These are phyloP conservation scores for Flexamia atlantica DNA, from an alignment of 2,888 invertebrate species.

Conservation along the genomic window DNA sequence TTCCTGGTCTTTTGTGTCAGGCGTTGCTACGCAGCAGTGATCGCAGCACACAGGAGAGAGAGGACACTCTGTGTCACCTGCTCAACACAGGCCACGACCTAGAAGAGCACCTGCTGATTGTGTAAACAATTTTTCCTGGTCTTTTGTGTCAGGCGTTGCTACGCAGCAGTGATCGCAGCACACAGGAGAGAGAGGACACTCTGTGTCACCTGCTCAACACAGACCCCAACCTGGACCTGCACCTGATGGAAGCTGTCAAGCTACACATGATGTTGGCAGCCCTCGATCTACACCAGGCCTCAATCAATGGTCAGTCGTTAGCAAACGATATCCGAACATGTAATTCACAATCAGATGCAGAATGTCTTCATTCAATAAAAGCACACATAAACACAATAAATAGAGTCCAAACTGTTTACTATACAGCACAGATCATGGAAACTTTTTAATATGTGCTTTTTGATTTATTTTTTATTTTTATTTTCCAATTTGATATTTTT, in stretches of 20 bases:
- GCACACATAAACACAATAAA: too few relatives aligned
- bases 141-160: constrained; percentile 36
- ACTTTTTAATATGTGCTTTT: too few relatives aligned
- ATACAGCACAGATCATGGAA: too few relatives aligned
- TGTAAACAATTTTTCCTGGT: neutral
- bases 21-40: constrained; percentile 60
- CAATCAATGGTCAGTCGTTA: neutral
- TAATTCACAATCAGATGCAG: too few relatives aligned
- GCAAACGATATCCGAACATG: too few relatives aligned
- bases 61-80: constrained; percentile 52
- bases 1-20: neutral
- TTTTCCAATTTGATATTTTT: too few relatives aligned
- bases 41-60: constrained; percentile 57
- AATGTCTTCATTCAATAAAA: too few relatives aligned
- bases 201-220: constrained; percentile 66
- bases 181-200: constrained; percentile 57
- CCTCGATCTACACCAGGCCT: constrained; percentile 71
- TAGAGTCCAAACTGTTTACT: too few relatives aligned
- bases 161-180: constrained; percentile 63
- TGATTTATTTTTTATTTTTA: too few relatives aligned
- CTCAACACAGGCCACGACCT: constrained; percentile 63
- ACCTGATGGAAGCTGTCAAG: constrained; percentile 71
- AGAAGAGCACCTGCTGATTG: too few relatives aligned
- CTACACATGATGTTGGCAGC: constrained; percentile 74
- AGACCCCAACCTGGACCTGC: constrained; percentile 68